Evolutionary conservation across 2,797 vertebrate genomes (phyloP), one percentile per base, ranked within the genome.

Genomic region (Bufotes viridis): DNA sequence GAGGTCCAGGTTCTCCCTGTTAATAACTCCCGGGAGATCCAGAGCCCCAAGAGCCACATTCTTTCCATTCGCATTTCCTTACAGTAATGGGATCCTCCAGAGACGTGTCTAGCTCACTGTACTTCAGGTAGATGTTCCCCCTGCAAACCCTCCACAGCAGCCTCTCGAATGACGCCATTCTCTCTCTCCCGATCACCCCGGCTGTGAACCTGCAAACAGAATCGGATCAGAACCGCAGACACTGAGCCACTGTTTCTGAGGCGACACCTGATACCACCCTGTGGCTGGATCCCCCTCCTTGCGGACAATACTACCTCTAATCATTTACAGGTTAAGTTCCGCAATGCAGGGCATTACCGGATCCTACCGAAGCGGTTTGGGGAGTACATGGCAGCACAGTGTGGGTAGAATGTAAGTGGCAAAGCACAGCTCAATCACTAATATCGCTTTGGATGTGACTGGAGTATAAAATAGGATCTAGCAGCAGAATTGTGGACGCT

Each of bases 71-170:
- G 6, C 6, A 42, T 42, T 42, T 42, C 11, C 70, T 53, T 92
- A 96, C 96, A 7, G 95, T 96, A 87, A 94, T 58, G 0, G 95
- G 96, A 42, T 96, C 95, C 87, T 96, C 94, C 91, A 96, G 88
- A 0, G 75, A 29, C 0, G 90, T 87, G 65, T 96, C 95, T 93
- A 96, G 93, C 82, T 96, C 95, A 0, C 93, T 94, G 92, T 95
- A 96, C 90, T 92, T 95, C 90, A 96, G n/a, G 83, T 96, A 96
- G 88, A 96, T 90, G 57, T 96, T 96, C 58, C 96, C 96, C 51
- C 95, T 91, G 91, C 95, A 96, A 75, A 93, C 94, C 80, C 96
- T 92, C 96, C 96, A 96, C 82, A 96, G 91, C 53, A 96, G 80
- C 76, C 94, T 92, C 88, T 96, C 96, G 0, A 96, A 96, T 20